Evolutionary conservation across 1,140 invertebrate genomes (phyloP), one percentile per base, ranked within the genome.

Genomic region (Sinella curviseta): DNA sequence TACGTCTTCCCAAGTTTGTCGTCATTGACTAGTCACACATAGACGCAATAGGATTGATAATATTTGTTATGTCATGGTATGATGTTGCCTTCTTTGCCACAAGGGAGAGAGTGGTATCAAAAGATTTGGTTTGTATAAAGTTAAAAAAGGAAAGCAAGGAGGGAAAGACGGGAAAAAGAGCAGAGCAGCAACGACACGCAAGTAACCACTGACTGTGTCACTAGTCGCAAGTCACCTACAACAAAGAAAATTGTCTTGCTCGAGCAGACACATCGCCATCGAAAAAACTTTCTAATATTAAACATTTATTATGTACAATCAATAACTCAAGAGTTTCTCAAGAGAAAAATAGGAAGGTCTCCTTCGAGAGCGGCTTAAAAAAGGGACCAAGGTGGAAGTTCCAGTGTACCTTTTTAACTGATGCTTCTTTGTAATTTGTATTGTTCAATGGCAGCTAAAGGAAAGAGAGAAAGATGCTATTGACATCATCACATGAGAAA

Each of bases 81-180:
- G 57, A 48, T 48, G 57, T 17, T n/a, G 57, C 12, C 57, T 60
- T 26, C 24, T 60, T 12, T 4, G 12, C 12, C 57, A 60, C 12
- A n/a, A 60, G 57, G 57, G 57, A 60, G 24, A 60, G 24, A 60
- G 24, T 4, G 57, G 57, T n/a, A 60, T 60, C 57, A 60, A 60
- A 60, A 60, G 57, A 60, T 60, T 60, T n/a, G 14, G 24, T 16
- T 60, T 17, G 57, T 26, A 26, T 16, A 60, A 60, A 60, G 12
- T 12, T 60, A 26, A 8, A 60, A 16, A 60, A n/a, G n/a, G 57
- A 14, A 12, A 60, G 57, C 12, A 60, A 26, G 4, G 24, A 4
- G 24, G 24, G 12, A n/a, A n/a, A 60, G 8, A 48, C 20, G 39
- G 39, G 20, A 48, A 20, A 48, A 48, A 12, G 8, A 20, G 39